Evolutionary conservation across 2,113 vertebrate species (phyloP), one percentile per base, ranked within the genome.

Genomic region (Passer domesticus): DNA sequence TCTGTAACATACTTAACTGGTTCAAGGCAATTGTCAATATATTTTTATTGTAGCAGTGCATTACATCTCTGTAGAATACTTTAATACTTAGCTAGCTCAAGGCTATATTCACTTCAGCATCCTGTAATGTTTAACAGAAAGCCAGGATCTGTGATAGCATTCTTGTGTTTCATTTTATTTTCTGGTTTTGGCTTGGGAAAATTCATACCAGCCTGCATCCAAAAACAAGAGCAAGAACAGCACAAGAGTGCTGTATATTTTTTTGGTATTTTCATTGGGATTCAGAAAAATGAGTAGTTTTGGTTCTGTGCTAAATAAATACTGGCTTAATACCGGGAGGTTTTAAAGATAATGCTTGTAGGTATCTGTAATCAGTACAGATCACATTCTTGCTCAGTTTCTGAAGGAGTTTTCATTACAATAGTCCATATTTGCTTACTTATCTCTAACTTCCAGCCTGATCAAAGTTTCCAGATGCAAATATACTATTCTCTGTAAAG

Each of bases 51-150:
- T 90, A 50, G 77, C 59, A n/a, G 33, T 76, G 46, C 21, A 20
- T 79, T 68, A 76, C 21, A 24, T 93, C 60, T 84, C 27, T 81
- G 70, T 74, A 72, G 52, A 82, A n/a, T 83, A 47, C 63, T 95
- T 91, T 68, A 79, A 85, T 66, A 35, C 73, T 82, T 92, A 83
- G 62, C 23, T 78, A 83, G 62, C 72, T 91, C n/a, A 91, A 90
- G 74, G 79, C 68, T 85, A 60, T 92, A 47, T 73, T 78, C 19
- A 50, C 37, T 90, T 74, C 25, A 76, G 30, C 27, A 52, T 78
- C 11, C 33, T 66, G n/a, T 87, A 68, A 31, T 39, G 13, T 84
- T 35, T 53, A 80, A 37, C 33, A 84, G 44, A 89, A 93, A 90
- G 7, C 31, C 49, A 79, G 15, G 14, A 31, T 33, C 39, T 88